Base-by-base conservation (phyloP, 2,797 vertebrate species). In the Diplodus puntazzo region DNA sequence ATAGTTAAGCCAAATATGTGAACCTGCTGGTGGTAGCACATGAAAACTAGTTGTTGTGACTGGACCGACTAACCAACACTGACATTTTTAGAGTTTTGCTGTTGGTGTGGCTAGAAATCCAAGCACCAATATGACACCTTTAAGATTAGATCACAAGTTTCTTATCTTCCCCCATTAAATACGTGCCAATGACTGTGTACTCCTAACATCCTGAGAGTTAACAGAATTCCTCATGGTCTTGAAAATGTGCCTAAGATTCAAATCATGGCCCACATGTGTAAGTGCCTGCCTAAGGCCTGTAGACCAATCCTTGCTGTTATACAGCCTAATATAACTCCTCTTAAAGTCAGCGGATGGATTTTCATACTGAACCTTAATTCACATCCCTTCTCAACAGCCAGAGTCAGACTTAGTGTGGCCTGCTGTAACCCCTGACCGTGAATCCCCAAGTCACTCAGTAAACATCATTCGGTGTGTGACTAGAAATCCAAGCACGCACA, bases 381-480 rank as follows among this genome's bases (percentile, higher is more conserved):
- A 54, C 62, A 52, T 73, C 58, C 25, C 55, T 23, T 69, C 27
- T 60, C 55, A 34, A 54, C 34, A 72, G 55, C 57, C 30, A 39
- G 30, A 59, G 64, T 10, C 67, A 71, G 43, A 63, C 59, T 59
- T 34, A 43, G 52, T 55, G 46, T 55, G 46, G 53, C 59, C 66
- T 54, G 14, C 54, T 58, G n/a, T 68, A 71, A 81, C 77, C 83
- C 63, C 66, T 84, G 77, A 82, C 75, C 63, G 61, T 30, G 50
- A 80, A 78, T 79, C 58, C 73, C 59, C 42, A 81, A 79, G 46
- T 67, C 54, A 52, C 72, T 14, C 65, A 75, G 70, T 81, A 73
- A 80, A 74, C 55, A 80, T 52, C 54, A 27, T 81, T 71, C 23
- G 67, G 67, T 43, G 58, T 84, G 79, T 79, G 77, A 81, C 66